Conservation (phyloP, 2,888 invertebrate species). For the Epirrita christyi region DNA sequence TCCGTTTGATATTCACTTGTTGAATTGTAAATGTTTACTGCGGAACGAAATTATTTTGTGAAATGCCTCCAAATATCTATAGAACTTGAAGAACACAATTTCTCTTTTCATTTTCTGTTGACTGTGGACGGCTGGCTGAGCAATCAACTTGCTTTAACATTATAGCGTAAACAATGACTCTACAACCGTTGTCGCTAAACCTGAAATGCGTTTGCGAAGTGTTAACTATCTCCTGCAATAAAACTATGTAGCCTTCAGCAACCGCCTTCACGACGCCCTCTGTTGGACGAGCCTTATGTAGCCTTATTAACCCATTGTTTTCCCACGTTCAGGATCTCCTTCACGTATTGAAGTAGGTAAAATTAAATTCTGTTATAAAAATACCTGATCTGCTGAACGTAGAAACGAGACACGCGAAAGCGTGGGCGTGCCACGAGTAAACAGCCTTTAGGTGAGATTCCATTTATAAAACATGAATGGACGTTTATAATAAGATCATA, state of each 20-base stretch:
- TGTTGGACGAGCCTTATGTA: no score
- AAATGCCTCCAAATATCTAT: background rate
- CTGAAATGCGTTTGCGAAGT: conserved; percentile 1
- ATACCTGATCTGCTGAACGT: conserved; percentile 43
- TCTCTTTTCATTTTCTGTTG: conserved; percentile 2
- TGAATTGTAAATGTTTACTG: conserved; percentile 3
- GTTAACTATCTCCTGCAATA: conserved; percentile 2
- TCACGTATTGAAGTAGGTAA: conserved; percentile 37
- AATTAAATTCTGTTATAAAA: conserved; percentile 53
- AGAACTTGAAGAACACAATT: background rate
- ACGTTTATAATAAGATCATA: conserved; percentile 25
- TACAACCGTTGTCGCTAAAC: background rate
- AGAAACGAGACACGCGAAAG: conserved; percentile 47
- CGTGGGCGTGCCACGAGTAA: conserved; percentile 64
- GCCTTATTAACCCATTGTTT: conserved; percentile 12
- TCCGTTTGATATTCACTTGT: conserved; percentile 2
- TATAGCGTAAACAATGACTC: conserved; percentile 12
- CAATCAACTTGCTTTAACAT: conserved; percentile 12
- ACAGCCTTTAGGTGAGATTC: conserved; percentile 44
- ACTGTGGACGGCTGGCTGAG: conserved; percentile 1
- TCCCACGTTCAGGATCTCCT: conserved; percentile 3
- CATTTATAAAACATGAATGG: conserved; percentile 53
- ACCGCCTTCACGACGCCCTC: no score
- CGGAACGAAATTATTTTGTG: background rate
- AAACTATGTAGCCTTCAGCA: background rate